Evolutionary conservation across 1,140 invertebrate genomes (phyloP).

Genomic region (Contarinia nasturtii): DNA sequence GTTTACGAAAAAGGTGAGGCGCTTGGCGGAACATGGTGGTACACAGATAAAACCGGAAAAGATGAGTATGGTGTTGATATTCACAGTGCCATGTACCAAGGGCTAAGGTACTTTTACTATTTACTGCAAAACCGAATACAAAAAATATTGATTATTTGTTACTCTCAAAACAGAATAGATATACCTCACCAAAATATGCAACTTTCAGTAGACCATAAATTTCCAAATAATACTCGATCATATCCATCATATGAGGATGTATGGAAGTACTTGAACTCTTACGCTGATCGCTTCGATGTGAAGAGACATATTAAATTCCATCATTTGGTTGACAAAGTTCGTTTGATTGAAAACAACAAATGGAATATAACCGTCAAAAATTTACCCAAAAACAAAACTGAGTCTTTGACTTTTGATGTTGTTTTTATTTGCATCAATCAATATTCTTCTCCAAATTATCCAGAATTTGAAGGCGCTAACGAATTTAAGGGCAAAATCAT

Average conservation of each 20-base stretch:
- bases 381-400: constrained; percentile 27
- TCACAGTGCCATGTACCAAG: constrained; percentile 71
- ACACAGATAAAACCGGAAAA: constrained; percentile 47
- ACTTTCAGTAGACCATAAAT: constrained; percentile 66
- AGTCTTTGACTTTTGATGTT: constrained; percentile 46
- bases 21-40: constrained; percentile 79
- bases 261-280: constrained; percentile 57
- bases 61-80: constrained; percentile 60
- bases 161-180: constrained; percentile 50
- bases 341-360: constrained; percentile 16
- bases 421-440: constrained; percentile 75
- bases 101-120: constrained; percentile 9
- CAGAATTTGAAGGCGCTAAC: constrained; percentile 38
- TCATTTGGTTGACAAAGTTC: too few relatives aligned
- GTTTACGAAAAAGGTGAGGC: constrained; percentile 49
- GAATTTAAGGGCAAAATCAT: constrained; percentile 47
- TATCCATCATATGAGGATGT: constrained; percentile 67
- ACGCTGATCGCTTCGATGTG: constrained; percentile 39
- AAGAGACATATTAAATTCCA: too few relatives aligned
- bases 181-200: constrained; percentile 81
- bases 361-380: constrained; percentile 27
- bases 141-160: not conserved
- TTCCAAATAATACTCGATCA: constrained; percentile 42
- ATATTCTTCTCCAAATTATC: constrained; percentile 48
- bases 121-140: too few relatives aligned